These are phyloP conservation scores for Sebastes flavidus DNA, from an alignment of 2,797 vertebrate genomes.

Conservation along the genomic window DNA sequence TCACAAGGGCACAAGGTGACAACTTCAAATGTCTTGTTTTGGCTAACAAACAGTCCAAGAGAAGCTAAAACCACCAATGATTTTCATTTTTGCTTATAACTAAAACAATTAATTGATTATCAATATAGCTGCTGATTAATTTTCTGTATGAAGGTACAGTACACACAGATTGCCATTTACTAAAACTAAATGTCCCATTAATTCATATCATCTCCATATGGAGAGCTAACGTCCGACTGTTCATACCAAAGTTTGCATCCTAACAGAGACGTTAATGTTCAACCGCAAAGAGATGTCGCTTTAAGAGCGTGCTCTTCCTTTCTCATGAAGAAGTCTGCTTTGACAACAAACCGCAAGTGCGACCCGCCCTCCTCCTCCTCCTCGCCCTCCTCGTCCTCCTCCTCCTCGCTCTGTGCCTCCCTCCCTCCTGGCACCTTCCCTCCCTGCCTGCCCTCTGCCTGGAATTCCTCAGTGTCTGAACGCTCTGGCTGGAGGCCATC, in stretches of 20 bases:
- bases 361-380: constrained; percentile 64
- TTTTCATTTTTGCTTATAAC: no score
- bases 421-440: constrained; percentile 58
- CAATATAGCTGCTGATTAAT: no score
- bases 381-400: constrained; percentile 39
- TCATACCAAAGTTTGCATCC: not conserved
- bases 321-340: constrained; percentile 48
- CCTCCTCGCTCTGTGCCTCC: constrained; percentile 50
- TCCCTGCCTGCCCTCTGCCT: constrained; percentile 70
- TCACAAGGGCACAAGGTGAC: not conserved
- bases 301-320: constrained; percentile 28
- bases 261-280: constrained; percentile 5
- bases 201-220: no score
- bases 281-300: constrained; percentile 6
- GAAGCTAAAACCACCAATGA: no score
- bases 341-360: constrained; percentile 70
- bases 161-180: not conserved
- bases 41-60: no score
- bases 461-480: constrained; percentile 84
- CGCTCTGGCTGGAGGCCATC: constrained; percentile 77
- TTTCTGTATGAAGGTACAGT: not conserved
- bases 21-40: no score
- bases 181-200: not conserved
- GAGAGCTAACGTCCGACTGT: not conserved
- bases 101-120: no score